phyloP scores from a whole-genome alignment of 2,797 vertebrate species.

The Sus cebifrons region DNA sequence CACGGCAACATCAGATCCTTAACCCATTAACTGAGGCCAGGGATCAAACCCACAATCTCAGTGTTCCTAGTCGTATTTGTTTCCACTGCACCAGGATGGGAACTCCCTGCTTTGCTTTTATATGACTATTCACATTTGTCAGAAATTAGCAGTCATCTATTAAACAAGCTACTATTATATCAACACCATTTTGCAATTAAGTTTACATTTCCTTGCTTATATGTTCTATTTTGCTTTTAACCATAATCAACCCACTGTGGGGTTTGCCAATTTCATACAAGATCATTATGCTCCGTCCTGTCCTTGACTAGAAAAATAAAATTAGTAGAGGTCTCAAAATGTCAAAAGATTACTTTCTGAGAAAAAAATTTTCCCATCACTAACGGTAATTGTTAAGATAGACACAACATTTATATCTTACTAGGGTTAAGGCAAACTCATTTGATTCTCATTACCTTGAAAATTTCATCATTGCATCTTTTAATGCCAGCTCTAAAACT shows the following conservation, averaged over 20 bases:
- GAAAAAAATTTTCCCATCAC: not conserved
- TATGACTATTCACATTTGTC: not conserved
- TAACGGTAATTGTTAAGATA: not conserved
- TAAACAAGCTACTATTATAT: slow-evolving; percentile 24
- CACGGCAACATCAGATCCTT: too few species aligned
- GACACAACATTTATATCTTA: slow-evolving; percentile 3
- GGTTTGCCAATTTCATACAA: not conserved
- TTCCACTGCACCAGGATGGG: too few species aligned
- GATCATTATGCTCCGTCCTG: not conserved
- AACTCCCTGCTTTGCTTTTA: not conserved
- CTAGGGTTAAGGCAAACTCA: slow-evolving; percentile 40
- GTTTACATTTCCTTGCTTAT: not conserved
- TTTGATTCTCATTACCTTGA: slow-evolving; percentile 10
- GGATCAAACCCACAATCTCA: too few species aligned
- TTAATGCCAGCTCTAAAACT: slow-evolving; percentile 57
- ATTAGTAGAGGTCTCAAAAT: slow-evolving; percentile 49
- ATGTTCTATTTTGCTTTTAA: not conserved
- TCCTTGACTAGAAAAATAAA: slow-evolving; percentile 44
- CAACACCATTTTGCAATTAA: slow-evolving; percentile 2
- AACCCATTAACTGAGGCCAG: too few species aligned
- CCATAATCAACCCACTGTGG: not conserved
- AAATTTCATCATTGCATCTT: slow-evolving; percentile 19
- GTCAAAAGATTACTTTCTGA: slow-evolving; percentile 7
- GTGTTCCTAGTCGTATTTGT: too few species aligned
- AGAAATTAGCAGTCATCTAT: slow-evolving; percentile 16